These are phyloP conservation scores for Spongilla lacustris DNA, from an alignment of 37 sponge, comb jelly and placozoan species.

Conservation along the genomic window DNA sequence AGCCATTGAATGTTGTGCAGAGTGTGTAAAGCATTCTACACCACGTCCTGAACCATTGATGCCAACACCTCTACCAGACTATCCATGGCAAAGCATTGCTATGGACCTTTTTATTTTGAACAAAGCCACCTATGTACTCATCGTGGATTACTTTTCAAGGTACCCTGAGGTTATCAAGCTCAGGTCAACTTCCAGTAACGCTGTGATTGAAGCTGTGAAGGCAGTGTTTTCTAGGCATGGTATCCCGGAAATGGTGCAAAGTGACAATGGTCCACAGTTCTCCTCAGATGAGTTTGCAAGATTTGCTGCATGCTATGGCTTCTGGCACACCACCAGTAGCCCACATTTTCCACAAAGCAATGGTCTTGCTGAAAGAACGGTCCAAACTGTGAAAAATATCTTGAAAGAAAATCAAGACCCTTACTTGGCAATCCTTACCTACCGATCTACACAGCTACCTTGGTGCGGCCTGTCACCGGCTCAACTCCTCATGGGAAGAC, in stretches of 20 bases:
- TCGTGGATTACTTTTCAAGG: slow-evolving; percentile 48
- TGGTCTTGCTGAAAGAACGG: slow-evolving; percentile 37
- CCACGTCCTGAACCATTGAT: slow-evolving; percentile 21
- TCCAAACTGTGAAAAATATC: slow-evolving; percentile 40
- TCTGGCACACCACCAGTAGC: slow-evolving; percentile 30
- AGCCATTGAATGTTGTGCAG: slow-evolving; percentile 4
- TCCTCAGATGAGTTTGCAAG: slow-evolving; percentile 13
- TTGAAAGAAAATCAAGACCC: slow-evolving; percentile 25
- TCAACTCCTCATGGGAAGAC: slow-evolving; percentile 69
- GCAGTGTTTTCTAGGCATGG: slow-evolving; percentile 36
- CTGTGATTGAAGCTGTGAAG: slow-evolving; percentile 30
- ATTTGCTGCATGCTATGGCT: slow-evolving; percentile 15
- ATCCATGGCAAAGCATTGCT: slow-evolving; percentile 56
- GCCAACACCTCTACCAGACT: slow-evolving; percentile 31
- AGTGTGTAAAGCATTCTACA: not conserved
- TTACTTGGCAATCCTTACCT: slow-evolving; percentile 29
- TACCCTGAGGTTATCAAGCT: slow-evolving; percentile 40
- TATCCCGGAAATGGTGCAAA: slow-evolving; percentile 11
- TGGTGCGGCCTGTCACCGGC: slow-evolving; percentile 62
- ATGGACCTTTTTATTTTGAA: slow-evolving; percentile 43
- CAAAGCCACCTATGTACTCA: slow-evolving; percentile 19
- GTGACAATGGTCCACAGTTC: slow-evolving; percentile 56
- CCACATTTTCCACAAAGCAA: slow-evolving; percentile 52
- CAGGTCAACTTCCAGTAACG: not conserved
- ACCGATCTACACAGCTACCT: slow-evolving; percentile 50